phyloP scores from a whole-genome alignment of 2,888 invertebrate genomes.

The Tubulanus polymorphus region DNA sequence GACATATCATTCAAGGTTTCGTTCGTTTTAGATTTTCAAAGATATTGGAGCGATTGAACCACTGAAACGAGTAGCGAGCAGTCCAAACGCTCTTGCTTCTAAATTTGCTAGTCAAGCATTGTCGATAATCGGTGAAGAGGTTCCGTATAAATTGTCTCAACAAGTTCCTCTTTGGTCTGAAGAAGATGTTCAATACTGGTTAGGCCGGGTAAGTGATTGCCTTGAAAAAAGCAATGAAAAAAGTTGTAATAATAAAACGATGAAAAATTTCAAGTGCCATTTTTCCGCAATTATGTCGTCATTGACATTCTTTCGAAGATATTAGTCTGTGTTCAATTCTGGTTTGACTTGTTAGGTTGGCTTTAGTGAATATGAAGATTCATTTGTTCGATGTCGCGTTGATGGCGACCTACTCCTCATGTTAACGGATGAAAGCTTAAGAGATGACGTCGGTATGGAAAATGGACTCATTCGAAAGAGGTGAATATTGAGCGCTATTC shows the following conservation, averaged over 20 bases:
- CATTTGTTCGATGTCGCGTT: constrained; percentile 86
- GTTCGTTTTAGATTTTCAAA: constrained; percentile 76
- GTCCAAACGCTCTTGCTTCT: constrained; percentile 95
- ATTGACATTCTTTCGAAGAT: no score
- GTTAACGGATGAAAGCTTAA: constrained; percentile 85
- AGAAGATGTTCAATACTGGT: constrained; percentile 96
- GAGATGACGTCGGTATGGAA: constrained; percentile 84
- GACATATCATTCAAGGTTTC: no score
- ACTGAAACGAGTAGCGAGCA: constrained; percentile 91
- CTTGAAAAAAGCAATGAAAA: no score
- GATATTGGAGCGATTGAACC: constrained; percentile 95
- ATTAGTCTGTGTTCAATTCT: no score
- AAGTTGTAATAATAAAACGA: no score
- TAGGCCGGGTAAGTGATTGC: constrained; percentile 74
- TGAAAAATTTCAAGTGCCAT: no score
- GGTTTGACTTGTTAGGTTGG: constrained; percentile 74
- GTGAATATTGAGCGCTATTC: constrained; percentile 56
- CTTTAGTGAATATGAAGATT: constrained; percentile 75
- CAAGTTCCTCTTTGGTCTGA: constrained; percentile 97
- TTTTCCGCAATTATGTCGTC: no score
- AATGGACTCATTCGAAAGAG: constrained; percentile 91
- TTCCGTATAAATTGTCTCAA: constrained; percentile 95
- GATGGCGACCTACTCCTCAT: constrained; percentile 94
- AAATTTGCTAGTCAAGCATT: constrained; percentile 72
- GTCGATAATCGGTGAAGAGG: constrained; percentile 84